Percentiles rank a stretch among this genome's conserved stretches.
Conservation (phyloP, 2,888 invertebrate species). For the Hirtodrosophila cameraria region DNA sequence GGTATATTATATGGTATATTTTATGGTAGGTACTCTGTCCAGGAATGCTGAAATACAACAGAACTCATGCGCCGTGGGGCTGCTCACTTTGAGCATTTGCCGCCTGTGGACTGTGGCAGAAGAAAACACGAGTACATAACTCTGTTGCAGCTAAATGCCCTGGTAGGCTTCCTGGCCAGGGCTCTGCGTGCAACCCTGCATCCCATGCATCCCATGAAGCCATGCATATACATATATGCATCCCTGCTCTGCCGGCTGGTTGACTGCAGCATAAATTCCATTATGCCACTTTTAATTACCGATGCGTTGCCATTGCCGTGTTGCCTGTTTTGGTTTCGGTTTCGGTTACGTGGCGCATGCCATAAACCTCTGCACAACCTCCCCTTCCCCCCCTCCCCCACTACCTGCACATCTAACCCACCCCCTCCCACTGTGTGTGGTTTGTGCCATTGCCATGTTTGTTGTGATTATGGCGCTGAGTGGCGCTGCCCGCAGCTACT, state of each 20-base stretch:
- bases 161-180: too few relatives aligned
- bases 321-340: conserved; percentile 55
- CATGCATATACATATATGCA: background rate
- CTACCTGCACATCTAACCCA: too few relatives aligned
- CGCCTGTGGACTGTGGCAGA: too few relatives aligned
- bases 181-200: background rate
- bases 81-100: too few relatives aligned
- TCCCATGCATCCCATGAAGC: background rate
- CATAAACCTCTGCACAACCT: conserved; percentile 60
- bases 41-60: too few relatives aligned
- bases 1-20: too few relatives aligned
- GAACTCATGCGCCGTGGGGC: too few relatives aligned
- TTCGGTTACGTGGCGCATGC: conserved; percentile 73
- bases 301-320: conserved; percentile 52
- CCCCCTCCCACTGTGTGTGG: conserved; percentile 25
- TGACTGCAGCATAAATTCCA: conserved; percentile 54
- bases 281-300: conserved; percentile 68
- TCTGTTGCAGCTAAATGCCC: too few relatives aligned
- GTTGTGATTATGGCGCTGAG: conserved; percentile 63
- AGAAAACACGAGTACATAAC: too few relatives aligned
- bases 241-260: conserved; percentile 8
- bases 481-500: conserved; percentile 66
- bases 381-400: conserved; percentile 19
- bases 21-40: too few relatives aligned
- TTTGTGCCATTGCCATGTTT: conserved; percentile 56